These are phyloP conservation scores for Autographa gamma DNA, from an alignment of 2,888 invertebrate species.

Conservation along the genomic window DNA sequence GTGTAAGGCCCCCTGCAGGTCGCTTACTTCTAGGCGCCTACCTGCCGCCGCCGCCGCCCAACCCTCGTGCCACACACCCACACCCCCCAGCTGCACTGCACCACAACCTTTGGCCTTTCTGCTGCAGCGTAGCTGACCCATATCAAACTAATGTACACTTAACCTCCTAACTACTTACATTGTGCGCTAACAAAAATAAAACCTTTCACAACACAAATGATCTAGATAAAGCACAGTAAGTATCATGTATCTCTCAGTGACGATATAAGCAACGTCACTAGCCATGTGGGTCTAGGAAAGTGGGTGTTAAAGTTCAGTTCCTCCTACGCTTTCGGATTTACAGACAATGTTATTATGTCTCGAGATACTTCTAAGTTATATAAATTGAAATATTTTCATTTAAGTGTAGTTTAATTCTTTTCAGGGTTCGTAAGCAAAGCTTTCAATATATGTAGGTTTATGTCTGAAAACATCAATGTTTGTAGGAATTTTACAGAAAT, in stretches of 20 bases:
- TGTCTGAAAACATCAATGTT: constrained; percentile 23
- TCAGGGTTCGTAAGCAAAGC: constrained; percentile 28
- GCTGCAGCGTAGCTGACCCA: constrained; percentile 58
- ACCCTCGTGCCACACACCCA: constrained; percentile 64
- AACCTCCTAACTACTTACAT: constrained; percentile 12
- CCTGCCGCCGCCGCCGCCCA: constrained; percentile 60
- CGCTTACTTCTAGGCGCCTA: constrained; percentile 65
- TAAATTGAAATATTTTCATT: neutral
- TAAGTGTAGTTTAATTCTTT: neutral
- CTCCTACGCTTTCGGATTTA: constrained; percentile 37
- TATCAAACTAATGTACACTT: constrained; percentile 38
- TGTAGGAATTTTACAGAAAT: constrained; percentile 20
- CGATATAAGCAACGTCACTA: constrained; percentile 19
- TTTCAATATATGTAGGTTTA: constrained; percentile 34
- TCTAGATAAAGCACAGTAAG: constrained; percentile 2
- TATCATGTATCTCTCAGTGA: constrained; percentile 9
- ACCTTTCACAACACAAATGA: neutral
- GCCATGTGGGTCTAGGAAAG: constrained; percentile 36
- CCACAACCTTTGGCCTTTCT: constrained; percentile 78
- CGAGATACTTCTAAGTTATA: neutral
- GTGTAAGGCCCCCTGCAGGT: constrained; percentile 63
- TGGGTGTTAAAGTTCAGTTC: constrained; percentile 52
- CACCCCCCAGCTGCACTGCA: constrained; percentile 76
- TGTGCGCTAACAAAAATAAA: neutral
- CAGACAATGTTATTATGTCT: constrained; percentile 23